Conservation (phyloP, 1,140 invertebrate species). For the Eupristina koningsbergeri region DNA sequence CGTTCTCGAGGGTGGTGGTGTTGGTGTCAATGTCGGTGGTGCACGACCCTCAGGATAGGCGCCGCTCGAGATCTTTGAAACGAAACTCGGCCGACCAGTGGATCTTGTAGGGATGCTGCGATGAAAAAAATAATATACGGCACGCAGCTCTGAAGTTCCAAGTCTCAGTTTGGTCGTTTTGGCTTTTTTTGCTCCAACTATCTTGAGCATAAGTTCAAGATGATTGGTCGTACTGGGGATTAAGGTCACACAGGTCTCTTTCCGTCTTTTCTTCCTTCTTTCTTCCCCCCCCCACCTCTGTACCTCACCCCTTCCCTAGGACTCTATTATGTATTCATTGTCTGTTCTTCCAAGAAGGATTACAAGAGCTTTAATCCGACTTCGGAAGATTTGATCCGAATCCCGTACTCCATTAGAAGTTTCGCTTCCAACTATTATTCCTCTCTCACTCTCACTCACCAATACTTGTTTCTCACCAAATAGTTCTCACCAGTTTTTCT, state of each 20-base stretch:
- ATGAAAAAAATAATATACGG: conserved; percentile 14
- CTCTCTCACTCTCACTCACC: background rate
- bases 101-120: background rate
- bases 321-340: conserved; percentile 62
- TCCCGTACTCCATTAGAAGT: conserved; percentile 14
- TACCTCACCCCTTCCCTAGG: background rate
- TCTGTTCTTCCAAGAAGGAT: conserved; percentile 56
- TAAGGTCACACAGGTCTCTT: conserved; percentile 23
- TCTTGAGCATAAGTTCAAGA: conserved; percentile 29
- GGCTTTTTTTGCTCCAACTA: background rate
- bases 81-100: conserved; percentile 20
- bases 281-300: background rate
- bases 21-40: background rate
- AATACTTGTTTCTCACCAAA: background rate
- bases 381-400: conserved; percentile 51
- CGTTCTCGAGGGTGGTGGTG: too few species aligned
- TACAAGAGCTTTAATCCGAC: conserved; percentile 60
- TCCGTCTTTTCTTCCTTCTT: background rate
- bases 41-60: background rate
- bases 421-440: background rate
- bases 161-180: conserved; percentile 17
- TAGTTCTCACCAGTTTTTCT: background rate
- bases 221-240: conserved; percentile 47
- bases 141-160: background rate
- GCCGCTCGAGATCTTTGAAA: conserved; percentile 34